Base-by-base conservation (phyloP, 1,140 invertebrate genomes). In the Galendromus occidentalis region DNA sequence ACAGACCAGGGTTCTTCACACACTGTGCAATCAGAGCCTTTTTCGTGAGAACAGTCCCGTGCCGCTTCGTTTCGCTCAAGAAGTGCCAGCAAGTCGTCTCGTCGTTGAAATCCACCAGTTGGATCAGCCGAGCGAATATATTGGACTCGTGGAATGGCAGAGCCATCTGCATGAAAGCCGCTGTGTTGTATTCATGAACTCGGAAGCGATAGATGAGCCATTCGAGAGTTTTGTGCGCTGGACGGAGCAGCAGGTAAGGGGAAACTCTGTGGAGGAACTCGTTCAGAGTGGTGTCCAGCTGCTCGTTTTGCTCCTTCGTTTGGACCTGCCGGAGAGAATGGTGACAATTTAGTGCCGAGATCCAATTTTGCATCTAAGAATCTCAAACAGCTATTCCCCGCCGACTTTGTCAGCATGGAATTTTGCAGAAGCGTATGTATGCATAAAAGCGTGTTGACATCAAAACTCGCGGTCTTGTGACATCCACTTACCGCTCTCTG, bases 121-220 rank as follows among this genome's bases (percentile, higher is more conserved):
- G 87, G 7, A 94, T 71, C 65, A 87, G 79, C 66, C 87, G 79
- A 0, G 86, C 81, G 78, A 97, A 97, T 64, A 87, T 85, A 67
- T 85, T 85, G 18, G 88, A 89, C 70, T 92, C 86, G 76, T 94
- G 88, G 73, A 92, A 95, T 0, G 93, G 91, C 44, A 97, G 73
- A 64, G 89, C 84, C 44, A 87, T 77, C 67, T 83, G 78, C 67
- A 97, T 76, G 41, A 93, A 81, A 0, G 84, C 82, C 73, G 87
- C 83, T 65, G 82, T 81, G 73, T 95, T 95, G 73, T 85, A 95
- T 63, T 86, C 78, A 71, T 96, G 87, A 67, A 96, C 85, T 55
- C 85, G 82, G 74, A 86, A 95, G 71, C 79, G 79, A 68, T 86
- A 81, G 55, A 95, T 82, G 1, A 97, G 78, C 92, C 91, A 96